Base-by-base conservation (phyloP, 2,888 invertebrate species). In the Eupithecia subumbrata region DNA sequence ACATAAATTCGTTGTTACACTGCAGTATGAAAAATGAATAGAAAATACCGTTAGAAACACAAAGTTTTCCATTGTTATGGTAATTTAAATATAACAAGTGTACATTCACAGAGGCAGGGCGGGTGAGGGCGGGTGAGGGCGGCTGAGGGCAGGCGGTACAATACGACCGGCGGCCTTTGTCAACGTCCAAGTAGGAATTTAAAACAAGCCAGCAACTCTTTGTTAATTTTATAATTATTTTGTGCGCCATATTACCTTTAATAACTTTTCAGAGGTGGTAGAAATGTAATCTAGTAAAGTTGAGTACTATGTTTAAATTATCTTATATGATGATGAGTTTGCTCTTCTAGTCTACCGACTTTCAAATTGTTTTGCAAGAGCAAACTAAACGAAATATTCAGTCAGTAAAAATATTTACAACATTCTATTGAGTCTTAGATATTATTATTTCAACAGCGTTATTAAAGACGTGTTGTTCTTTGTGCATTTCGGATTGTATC, bases 21-120 rank as follows among this genome's bases (percentile, higher is more conserved):
- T 22, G 22, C 60, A 9, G 30, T 64, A 18, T 67, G 14, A 5
- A 22, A 37, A 63, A 45, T 34, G 11, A 25, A 69, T 66, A 52
- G 18, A 14, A 43, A 8, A 45, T 25, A 52, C 14, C 25, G 34
- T 71, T 70, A 63, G 30, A 34, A 72, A 71, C 69, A 68, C 60
- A 25, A 72, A 68, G 52, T 75, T 70, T 48, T 37, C 63, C 70
- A 73, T 70, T 73, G 64, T 67, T 48, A 74, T 60, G 68, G 52
- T 63, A 75, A 71, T 72, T 73, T 48, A 71, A 73, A 75, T 75
- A 70, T 75, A 70, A 71, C 74, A 75, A 77, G 70, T 75, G 77
- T 67, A 73, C 60, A 77, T 72, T 74, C 72, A 77, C 43, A 12
- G 60, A 60, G 67, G 30, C 16, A 68, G 71, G 69, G 43, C 70